phyloP scores from a whole-genome alignment of 1,140 invertebrate genomes.

The Drosophila watanabei region DNA sequence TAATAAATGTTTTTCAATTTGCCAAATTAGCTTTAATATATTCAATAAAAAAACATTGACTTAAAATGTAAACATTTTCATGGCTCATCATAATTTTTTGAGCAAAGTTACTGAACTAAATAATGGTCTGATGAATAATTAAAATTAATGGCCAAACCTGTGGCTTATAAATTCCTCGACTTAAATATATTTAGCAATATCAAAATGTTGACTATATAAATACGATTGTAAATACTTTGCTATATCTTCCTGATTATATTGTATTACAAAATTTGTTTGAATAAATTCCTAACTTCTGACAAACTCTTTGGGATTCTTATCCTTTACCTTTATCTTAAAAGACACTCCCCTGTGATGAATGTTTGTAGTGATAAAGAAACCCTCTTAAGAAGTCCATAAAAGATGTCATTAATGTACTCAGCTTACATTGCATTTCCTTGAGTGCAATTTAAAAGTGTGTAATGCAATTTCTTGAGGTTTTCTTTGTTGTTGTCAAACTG shows the following conservation, averaged over 20 bases:
- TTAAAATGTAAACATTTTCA: background rate
- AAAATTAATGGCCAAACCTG: background rate
- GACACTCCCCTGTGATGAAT: constrained; percentile 7
- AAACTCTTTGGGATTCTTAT: background rate
- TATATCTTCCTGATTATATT: background rate
- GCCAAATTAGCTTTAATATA: background rate
- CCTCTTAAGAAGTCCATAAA: constrained; percentile 7
- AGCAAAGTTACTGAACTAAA: constrained; percentile 3
- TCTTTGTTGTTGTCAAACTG: constrained; percentile 1
- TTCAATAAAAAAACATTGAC: background rate
- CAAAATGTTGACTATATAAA: background rate
- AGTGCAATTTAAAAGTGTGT: constrained; percentile 5
- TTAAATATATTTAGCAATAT: background rate
- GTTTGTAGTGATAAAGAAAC: background rate
- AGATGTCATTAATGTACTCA: background rate
- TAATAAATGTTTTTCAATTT: background rate
- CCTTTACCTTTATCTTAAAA: background rate
- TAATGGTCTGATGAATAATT: background rate
- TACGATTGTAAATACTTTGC: background rate
- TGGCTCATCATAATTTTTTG: background rate
- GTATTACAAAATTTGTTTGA: background rate
- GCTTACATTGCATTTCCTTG: constrained; percentile 4
- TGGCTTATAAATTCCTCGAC: background rate
- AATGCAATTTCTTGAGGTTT: constrained; percentile 17
- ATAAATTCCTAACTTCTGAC: background rate